These are phyloP conservation scores for Cynodonichthys magdalenae DNA, from an alignment of 2,797 vertebrate genomes.

Conservation along the genomic window DNA sequence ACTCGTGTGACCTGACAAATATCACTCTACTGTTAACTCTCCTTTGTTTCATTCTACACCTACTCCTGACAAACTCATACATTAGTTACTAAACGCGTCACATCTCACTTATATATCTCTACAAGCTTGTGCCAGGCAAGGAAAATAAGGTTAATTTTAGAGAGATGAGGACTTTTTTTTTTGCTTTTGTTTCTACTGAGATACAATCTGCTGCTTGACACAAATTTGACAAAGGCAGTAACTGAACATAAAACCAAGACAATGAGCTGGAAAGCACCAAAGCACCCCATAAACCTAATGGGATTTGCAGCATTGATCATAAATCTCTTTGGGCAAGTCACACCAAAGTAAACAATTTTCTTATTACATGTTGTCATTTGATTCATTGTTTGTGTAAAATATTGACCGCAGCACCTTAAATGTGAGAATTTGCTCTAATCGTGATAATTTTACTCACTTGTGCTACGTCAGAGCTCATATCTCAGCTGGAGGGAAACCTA, in stretches of 20 bases:
- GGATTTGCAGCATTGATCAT: neutral
- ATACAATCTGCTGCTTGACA: slow-evolving; percentile 7
- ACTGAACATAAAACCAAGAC: slow-evolving; percentile 10
- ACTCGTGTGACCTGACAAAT: neutral
- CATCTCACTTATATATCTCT: neutral
- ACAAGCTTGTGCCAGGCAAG: neutral
- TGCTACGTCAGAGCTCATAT: slow-evolving; percentile 12
- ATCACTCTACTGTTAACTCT: neutral
- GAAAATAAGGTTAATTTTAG: neutral
- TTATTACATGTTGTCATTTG: slow-evolving; percentile 8
- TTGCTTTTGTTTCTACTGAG: slow-evolving; percentile 1
- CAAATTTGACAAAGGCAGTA: neutral
- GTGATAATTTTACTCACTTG: slow-evolving; percentile 11
- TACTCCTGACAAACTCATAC: slow-evolving; percentile 2
- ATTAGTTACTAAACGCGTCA: slow-evolving; percentile 6
- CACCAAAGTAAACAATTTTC: neutral
- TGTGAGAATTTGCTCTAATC: slow-evolving; percentile 9
- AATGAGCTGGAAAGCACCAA: slow-evolving; percentile 1
- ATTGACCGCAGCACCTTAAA: slow-evolving; percentile 22
- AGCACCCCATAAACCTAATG: neutral
- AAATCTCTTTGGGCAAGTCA: slow-evolving; percentile 14
- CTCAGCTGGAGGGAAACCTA: slow-evolving; percentile 1
- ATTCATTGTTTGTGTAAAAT: slow-evolving; percentile 23
- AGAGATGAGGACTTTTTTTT: neutral
- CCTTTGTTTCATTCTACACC: slow-evolving; percentile 4